Evolutionary conservation across 2,797 vertebrate species (phyloP).

Genomic region (Pachyuromys duprasi): DNA sequence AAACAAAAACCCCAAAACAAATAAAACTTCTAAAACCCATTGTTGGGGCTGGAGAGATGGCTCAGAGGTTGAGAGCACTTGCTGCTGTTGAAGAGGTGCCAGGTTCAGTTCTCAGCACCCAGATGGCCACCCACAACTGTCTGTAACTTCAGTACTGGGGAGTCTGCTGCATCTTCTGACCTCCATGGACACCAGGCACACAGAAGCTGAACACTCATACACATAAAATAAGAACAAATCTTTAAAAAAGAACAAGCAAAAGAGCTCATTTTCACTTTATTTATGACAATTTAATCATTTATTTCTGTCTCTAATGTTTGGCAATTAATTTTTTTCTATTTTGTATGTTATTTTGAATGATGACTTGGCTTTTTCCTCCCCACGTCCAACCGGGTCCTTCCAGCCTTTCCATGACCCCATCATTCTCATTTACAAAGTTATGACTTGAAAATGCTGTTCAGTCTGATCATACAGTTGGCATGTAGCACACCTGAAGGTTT

Average conservation of each 20-base stretch:
- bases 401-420: not conserved
- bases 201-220: too few relatives aligned
- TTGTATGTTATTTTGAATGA: not conserved
- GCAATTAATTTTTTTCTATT: not conserved
- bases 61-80: not conserved
- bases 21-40: too few relatives aligned
- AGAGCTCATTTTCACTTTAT: not conserved
- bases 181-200: not conserved
- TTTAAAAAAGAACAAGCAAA: not conserved
- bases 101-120: not conserved
- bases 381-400: not conserved
- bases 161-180: not conserved
- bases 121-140: too few relatives aligned
- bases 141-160: not conserved
- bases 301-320: not conserved
- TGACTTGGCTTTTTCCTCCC: not conserved
- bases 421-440: not conserved
- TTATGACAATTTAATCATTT: conserved; percentile 15
- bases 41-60: not conserved
- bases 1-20: too few relatives aligned
- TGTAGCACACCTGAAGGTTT: not conserved
- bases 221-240: not conserved
- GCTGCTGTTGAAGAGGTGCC: not conserved
- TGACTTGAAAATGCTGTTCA: not conserved
- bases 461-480: not conserved